Evolutionary conservation across 1,140 invertebrate species (phyloP).

Genomic region (Euura lappo): DNA sequence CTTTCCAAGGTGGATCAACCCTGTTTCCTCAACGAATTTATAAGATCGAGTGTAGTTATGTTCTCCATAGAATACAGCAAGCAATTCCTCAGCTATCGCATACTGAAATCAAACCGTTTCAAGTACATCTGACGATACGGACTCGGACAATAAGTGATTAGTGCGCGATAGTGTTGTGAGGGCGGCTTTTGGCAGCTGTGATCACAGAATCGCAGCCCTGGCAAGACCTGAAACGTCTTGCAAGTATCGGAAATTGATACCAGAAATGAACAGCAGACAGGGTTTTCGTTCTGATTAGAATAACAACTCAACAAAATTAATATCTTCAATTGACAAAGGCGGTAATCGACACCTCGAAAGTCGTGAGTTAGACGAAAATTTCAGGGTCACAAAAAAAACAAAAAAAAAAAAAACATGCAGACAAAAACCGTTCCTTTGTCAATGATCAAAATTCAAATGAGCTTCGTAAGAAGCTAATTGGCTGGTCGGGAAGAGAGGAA

Average conservation of each 20-base stretch:
- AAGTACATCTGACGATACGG: conserved; percentile 62
- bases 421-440: too few relatives aligned
- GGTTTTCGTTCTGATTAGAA: not conserved
- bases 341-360: conserved; percentile 20
- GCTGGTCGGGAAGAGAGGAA: too few relatives aligned
- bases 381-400: conserved; percentile 2
- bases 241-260: conserved; percentile 10
- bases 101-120: conserved; percentile 61
- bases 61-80: conserved; percentile 62
- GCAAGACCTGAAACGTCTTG: conserved; percentile 58
- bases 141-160: conserved; percentile 54
- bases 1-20: conserved; percentile 2
- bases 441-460: too few relatives aligned
- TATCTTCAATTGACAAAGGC: not conserved
- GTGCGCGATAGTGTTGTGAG: conserved; percentile 3
- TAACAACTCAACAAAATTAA: not conserved
- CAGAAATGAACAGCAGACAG: not conserved
- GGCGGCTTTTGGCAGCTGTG: conserved; percentile 15
- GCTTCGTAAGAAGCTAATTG: too few relatives aligned
- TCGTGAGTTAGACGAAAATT: conserved; percentile 27
- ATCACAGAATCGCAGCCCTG: conserved; percentile 20
- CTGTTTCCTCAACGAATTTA: not conserved
- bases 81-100: conserved; percentile 60
- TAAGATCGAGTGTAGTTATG: conserved; percentile 48
- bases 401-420: not conserved